Percentiles rank a stretch among this genome's conserved stretches.
phyloP scores from a whole-genome alignment of 2,797 vertebrate species.

The Poliocrania exsul region DNA sequence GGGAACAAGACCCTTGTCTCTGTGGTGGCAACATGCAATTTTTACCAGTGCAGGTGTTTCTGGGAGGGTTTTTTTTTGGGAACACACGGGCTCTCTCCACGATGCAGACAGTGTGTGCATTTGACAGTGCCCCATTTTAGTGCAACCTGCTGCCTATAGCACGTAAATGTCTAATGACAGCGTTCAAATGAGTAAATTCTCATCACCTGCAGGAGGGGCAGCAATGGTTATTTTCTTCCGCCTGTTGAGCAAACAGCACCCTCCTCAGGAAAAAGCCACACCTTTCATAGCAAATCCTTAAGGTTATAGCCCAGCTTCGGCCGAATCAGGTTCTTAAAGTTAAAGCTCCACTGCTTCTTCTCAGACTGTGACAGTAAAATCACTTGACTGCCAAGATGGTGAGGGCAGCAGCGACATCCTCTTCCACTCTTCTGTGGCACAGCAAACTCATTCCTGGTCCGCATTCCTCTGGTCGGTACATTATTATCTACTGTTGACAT shows the following conservation, averaged over 20 bases:
- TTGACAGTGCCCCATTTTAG: slow-evolving; percentile 57
- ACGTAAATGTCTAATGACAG: slow-evolving; percentile 62
- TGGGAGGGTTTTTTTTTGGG: slow-evolving; percentile 56
- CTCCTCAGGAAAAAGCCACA: slow-evolving; percentile 74
- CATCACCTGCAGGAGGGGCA: slow-evolving; percentile 74
- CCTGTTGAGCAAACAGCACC: slow-evolving; percentile 67
- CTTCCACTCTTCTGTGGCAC: slow-evolving; percentile 69
- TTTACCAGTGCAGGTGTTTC: slow-evolving; percentile 69
- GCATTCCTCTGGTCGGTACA: slow-evolving; percentile 21
- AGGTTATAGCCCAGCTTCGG: slow-evolving; percentile 74
- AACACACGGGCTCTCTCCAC: slow-evolving; percentile 66
- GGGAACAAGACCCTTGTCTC: slow-evolving; percentile 68
- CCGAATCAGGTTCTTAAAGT: slow-evolving; percentile 58
- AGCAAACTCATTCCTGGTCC: slow-evolving; percentile 71
- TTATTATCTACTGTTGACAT: slow-evolving; percentile 86
- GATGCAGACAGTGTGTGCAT: slow-evolving; percentile 57
- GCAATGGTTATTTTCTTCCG: slow-evolving; percentile 71
- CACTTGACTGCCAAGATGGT: slow-evolving; percentile 66
- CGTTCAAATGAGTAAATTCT: slow-evolving; percentile 73
- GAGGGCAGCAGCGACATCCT: slow-evolving; percentile 55
- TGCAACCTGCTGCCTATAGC: slow-evolving; percentile 67
- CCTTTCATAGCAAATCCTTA: slow-evolving; percentile 73
- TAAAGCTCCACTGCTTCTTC: slow-evolving; percentile 67
- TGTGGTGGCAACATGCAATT: slow-evolving; percentile 73
- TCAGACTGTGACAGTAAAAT: slow-evolving; percentile 71